Base-by-base conservation (phyloP, 2,113 vertebrate genomes). In the Platysternon megacephalum region DNA sequence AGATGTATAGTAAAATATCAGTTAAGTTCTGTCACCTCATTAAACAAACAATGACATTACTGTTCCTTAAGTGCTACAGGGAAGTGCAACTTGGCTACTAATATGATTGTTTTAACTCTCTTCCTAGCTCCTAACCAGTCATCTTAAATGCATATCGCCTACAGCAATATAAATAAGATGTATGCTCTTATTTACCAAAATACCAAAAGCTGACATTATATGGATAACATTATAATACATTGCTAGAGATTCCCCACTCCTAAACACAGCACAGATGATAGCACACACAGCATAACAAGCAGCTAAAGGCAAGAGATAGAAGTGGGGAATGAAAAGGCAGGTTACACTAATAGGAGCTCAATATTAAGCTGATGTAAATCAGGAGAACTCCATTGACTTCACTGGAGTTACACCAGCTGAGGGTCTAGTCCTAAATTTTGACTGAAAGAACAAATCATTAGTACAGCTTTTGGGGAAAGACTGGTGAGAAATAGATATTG, bases 331-430 rank as follows among this genome's bases (percentile, higher is more conserved):
- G 42, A 72, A 53, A 80, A 82, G 29, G 39, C 79, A 17, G 46
- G 2, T 39, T 72, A 58, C 76, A n/a, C 68, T 11, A 39, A 56
- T 86, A 56, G 3, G 1, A 21, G 6, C 8, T 0, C 58, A 12
- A 24, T 42, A 14, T 26, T 74, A 49, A 81, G 26, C 46, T 72
- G 56, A 48, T 29, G 10, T 11, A 39, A 29, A 35, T 8, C 61
- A 78, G 79, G 11, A 80, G 21, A 42, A 26, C 22, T 44, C 39
- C 22, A 72, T 17, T 72, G 35, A 72, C n/a, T 39, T 72, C 32
- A 5, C 58, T 86, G 56, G 39, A 90, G 26, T 46, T 29, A 84
- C 39, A 86, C 17, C 46, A 82, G 55, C 8, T 9, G 44, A 39
- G 35, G 24, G 14, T 21, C 9, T 21, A n/a, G 3, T 32, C 87